Evolutionary conservation across 2,888 invertebrate species (phyloP), one percentile per base, ranked within the genome.

Genomic region (Dynastes tityus): DNA sequence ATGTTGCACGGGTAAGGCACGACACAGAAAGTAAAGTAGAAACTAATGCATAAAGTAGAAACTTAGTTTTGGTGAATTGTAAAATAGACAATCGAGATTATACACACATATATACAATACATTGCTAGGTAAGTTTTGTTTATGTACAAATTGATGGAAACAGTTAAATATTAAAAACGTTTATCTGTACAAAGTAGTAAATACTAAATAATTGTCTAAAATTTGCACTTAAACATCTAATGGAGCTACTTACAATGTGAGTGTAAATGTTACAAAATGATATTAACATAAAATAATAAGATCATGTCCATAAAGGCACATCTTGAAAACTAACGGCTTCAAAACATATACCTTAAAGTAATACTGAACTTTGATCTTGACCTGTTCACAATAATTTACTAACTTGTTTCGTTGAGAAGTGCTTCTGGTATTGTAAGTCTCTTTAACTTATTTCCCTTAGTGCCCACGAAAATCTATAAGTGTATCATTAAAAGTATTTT

Each of bases 391-490:
- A 45, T 27, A 63, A 74, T 40, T 53, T 61, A 61, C 61, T 74
- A 74, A 61, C 61, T 74, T 11, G 32, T 16, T 32, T 32, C 13
- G 45, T 63, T 49, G n/a, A 74, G 13, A 61, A 61, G 55, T 45
- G 8, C 32, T 45, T 74, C 55, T 40, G 73, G 73, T 45, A 74
- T 74, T 49, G 40, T 61, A 27, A 74, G 61, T n/a, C 73, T 61
- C 49, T 61, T 82, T 78, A 83, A 83, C 75, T 84, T 83, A 75
- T 83, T 83, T 37, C 83, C 82, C 79, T 84, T 85, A 51, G 84
- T 84, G 55, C 84, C 85, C 63, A 83, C 83, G 78, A 85, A 82
- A 71, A 85, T 82, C 85, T 85, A 70, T 22, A 83, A 83, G 78
- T 73, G 79, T 78, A 45, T 51, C 11, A 3, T 5, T 37, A 45